Evolutionary conservation across 2,888 invertebrate species (phyloP).

Genomic region (Drosophila neutralis): DNA sequence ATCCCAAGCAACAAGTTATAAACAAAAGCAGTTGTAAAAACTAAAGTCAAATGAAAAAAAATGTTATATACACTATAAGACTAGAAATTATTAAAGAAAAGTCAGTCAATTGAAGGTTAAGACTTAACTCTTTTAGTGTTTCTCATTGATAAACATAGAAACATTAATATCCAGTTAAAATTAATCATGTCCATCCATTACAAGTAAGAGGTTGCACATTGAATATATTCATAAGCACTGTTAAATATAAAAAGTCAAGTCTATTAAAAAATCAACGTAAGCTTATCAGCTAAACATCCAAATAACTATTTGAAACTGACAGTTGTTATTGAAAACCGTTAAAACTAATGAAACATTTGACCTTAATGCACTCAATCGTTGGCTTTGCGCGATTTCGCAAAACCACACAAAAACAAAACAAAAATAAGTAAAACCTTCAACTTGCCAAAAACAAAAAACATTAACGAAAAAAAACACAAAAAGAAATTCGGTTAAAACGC

Average conservation of each 20-base stretch:
- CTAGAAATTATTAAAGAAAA: neutral
- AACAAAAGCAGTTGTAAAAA: neutral
- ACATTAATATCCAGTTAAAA: neutral
- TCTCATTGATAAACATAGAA: neutral
- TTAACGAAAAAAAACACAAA: slow-evolving; percentile 9
- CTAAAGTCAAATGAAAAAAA: neutral
- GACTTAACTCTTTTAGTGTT: neutral
- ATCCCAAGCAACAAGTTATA: neutral
- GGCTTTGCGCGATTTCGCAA: slow-evolving; percentile 14
- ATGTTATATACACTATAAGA: neutral
- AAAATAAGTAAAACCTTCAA: slow-evolving; percentile 52
- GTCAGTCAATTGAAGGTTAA: neutral
- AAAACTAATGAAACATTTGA: slow-evolving; percentile 33
- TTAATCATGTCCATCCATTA: neutral
- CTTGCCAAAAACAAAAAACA: slow-evolving; percentile 24
- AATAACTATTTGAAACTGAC: neutral
- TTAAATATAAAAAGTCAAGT: neutral
- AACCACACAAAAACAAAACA: neutral
- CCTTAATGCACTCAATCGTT: slow-evolving; percentile 22
- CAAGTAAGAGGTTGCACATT: neutral
- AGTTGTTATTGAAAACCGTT: slow-evolving; percentile 15
- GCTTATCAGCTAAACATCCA: neutral
- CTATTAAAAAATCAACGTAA: neutral
- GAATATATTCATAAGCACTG: neutral
- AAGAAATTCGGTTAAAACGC: slow-evolving; percentile 9